Conservation (phyloP, 2,113 vertebrate genomes). For the Cyrtonyx montezumae region DNA sequence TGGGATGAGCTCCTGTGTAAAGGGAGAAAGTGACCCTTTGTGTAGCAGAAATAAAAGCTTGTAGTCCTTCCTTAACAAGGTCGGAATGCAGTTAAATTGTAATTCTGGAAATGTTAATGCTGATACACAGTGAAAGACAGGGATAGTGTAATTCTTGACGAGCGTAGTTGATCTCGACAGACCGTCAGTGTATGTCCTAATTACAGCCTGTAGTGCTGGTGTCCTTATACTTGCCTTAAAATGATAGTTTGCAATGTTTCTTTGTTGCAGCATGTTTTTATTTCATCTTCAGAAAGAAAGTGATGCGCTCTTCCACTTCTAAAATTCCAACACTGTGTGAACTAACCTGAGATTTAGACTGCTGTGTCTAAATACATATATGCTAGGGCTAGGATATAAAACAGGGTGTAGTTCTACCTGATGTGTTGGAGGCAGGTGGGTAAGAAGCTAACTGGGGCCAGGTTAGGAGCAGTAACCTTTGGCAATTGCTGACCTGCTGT, state of each 20-base stretch:
- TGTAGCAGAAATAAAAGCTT: neutral
- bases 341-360: neutral
- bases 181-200: neutral
- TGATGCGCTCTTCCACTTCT: neutral
- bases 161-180: neutral
- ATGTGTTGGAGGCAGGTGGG: neutral
- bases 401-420: neutral
- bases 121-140: neutral
- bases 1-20: neutral
- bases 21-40: neutral
- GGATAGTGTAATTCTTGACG: neutral
- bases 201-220: neutral
- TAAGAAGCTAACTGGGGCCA: neutral
- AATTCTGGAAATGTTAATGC: neutral
- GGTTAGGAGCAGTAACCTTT: neutral
- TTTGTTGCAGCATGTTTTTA: neutral
- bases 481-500: neutral
- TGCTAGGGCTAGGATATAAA: neutral
- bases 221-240: fast-evolving
- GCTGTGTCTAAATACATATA: fast-evolving
- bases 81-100: neutral
- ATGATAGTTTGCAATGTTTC: neutral
- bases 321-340: neutral
- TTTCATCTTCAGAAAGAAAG: neutral
- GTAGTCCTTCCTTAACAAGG: neutral